Conservation (phyloP, 1,140 invertebrate genomes). For the Tachypleus tridentatus region DNA sequence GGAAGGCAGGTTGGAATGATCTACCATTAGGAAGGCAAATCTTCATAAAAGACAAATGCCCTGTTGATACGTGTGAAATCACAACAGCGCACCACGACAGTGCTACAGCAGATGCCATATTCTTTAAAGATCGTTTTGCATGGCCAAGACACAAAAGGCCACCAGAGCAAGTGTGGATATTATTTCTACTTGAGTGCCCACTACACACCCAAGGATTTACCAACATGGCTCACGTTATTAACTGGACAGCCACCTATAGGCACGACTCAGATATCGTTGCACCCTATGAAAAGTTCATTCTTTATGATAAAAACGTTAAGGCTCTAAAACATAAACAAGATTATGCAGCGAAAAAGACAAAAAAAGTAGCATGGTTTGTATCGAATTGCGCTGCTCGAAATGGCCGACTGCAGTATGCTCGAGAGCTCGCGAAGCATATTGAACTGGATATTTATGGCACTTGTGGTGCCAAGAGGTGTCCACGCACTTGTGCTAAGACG, state of each 20-base stretch:
- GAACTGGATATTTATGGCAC: conserved; percentile 85
- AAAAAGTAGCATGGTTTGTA: conserved; percentile 93
- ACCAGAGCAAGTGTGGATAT: conserved; percentile 68
- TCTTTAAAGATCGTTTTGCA: conserved; percentile 73
- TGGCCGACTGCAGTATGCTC: conserved; percentile 70
- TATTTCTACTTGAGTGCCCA: conserved; percentile 85
- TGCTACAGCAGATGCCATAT: conserved; percentile 61
- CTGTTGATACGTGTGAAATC: conserved; percentile 61
- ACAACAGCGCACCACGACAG: conserved; percentile 57
- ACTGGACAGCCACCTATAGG: conserved; percentile 92
- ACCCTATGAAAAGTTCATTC: conserved; percentile 87
- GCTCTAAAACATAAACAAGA: conserved; percentile 35
- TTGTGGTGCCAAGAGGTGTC: conserved; percentile 69
- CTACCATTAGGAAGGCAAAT: conserved; percentile 53
- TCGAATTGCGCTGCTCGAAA: conserved; percentile 89
- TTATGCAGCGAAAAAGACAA: conserved; percentile 78
- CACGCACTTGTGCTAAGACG: conserved; percentile 56
- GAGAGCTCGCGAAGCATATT: conserved; percentile 72
- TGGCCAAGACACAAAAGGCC: conserved; percentile 44
- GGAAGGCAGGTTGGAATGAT: conserved; percentile 58
- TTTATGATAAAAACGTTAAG: conserved; percentile 6
- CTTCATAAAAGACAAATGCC: conserved; percentile 53
- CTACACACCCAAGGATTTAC: conserved; percentile 74
- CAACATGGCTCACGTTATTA: conserved; percentile 65
- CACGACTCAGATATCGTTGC: conserved; percentile 89